Conservation (phyloP, 92 coral and sea anemone species). For the Parazoanthus darwini region DNA sequence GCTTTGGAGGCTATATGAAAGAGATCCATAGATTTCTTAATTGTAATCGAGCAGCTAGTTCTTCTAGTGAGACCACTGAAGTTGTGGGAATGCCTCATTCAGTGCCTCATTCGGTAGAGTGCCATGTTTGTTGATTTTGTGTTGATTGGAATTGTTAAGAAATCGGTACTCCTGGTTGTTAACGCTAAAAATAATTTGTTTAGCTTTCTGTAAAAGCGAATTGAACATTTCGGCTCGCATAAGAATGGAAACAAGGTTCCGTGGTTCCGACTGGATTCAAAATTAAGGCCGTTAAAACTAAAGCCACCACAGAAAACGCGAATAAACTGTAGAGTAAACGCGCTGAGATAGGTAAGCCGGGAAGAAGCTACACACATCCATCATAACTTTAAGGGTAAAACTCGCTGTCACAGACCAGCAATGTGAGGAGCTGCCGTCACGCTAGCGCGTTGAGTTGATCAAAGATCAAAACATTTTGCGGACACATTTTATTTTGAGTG, state of each 20-base stretch:
- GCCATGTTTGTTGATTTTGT: neutral
- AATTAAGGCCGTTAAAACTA: constrained; percentile 31
- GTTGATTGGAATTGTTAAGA: neutral
- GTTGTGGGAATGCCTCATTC: no score
- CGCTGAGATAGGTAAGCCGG: constrained; percentile 47
- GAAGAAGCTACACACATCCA: constrained; percentile 43
- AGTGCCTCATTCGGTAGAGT: no score
- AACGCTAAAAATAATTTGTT: neutral
- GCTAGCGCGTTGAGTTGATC: no score
- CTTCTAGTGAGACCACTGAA: no score
- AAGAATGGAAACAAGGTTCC: no score
- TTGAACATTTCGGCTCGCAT: no score
- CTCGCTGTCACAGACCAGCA: neutral
- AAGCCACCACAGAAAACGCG: constrained; percentile 46
- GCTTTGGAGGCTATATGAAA: no score
- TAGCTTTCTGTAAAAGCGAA: neutral
- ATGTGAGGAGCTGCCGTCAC: no score
- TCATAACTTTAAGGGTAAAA: constrained; percentile 23
- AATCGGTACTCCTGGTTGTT: neutral
- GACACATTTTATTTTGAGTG: no score
- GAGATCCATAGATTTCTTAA: no score
- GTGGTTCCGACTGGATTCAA: constrained; percentile 41
- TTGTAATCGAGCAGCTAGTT: no score
- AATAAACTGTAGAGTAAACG: constrained; percentile 43
- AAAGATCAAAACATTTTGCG: no score